Percentiles rank a stretch among this genome's conserved stretches.
phyloP scores from a whole-genome alignment of 2,888 invertebrate species.

The Dolomedes plantarius region DNA sequence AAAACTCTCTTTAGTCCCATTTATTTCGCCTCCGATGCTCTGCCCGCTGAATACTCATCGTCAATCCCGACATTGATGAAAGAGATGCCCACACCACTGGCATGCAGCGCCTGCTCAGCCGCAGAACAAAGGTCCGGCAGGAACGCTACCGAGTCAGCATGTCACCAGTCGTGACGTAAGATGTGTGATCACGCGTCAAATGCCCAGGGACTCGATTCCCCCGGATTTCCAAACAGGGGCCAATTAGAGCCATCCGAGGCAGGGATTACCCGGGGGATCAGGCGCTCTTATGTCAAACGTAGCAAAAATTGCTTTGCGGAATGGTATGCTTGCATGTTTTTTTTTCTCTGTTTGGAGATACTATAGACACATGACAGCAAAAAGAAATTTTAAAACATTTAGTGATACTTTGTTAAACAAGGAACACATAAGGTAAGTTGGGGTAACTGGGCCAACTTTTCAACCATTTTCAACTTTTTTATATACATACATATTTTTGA shows the following conservation, averaged over 20 bases:
- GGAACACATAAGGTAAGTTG: no score
- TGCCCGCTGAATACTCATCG: conserved; percentile 14
- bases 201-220: conserved; percentile 24
- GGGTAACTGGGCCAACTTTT: no score
- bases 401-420: no score
- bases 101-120: neutral
- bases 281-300: neutral
- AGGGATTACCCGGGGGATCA: neutral
- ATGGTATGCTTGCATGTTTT: no score
- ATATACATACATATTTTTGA: no score
- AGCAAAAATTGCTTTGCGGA: neutral
- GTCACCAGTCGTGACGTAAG: conserved; percentile 9
- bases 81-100: neutral
- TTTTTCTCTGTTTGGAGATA: no score
- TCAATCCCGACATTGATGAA: neutral
- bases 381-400: no score
- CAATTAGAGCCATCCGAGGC: conserved; percentile 32
- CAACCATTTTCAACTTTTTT: no score
- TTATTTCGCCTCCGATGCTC: neutral
- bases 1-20: conserved; percentile 12
- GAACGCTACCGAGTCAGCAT: conserved; percentile 13
- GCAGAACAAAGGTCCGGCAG: neutral
- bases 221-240: conserved; percentile 30
- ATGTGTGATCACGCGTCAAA: conserved; percentile 26
- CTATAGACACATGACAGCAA: no score